Conservation (phyloP, 2,888 invertebrate species). For the Antheraea assamensis region DNA sequence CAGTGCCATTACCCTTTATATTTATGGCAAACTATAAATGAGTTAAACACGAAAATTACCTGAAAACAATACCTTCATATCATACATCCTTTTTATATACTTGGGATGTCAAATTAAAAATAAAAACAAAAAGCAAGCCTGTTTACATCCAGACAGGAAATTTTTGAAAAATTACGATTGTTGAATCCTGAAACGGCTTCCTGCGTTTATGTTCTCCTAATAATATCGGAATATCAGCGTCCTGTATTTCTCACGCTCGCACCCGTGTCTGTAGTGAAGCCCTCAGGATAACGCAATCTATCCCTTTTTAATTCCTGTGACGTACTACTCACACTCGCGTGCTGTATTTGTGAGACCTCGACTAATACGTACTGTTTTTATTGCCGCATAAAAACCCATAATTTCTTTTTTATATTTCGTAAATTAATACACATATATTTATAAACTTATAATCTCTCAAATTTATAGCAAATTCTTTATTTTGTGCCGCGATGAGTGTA, state of each 20-base stretch:
- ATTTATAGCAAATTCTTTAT: too few species aligned
- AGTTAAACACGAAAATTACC: too few species aligned
- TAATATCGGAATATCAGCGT: slow-evolving; percentile 66
- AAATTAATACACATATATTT: too few species aligned
- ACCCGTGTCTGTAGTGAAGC: slow-evolving; percentile 49
- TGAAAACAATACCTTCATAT: too few species aligned
- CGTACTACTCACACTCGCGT: slow-evolving; percentile 50
- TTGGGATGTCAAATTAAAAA: background rate
- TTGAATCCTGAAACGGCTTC: slow-evolving; percentile 29
- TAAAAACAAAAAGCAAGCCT: background rate
- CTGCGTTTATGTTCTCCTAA: slow-evolving; percentile 58
- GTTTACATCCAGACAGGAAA: background rate
- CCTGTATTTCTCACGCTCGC: slow-evolving; percentile 80
- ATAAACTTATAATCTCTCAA: too few species aligned
- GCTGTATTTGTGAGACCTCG: slow-evolving; percentile 45
- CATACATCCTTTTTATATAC: background rate
- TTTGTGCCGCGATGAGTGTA: background rate
- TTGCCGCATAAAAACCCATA: background rate
- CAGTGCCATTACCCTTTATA: too few species aligned
- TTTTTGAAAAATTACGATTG: background rate
- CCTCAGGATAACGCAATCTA: slow-evolving; percentile 36
- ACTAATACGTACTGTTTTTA: background rate
- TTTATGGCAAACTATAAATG: too few species aligned
- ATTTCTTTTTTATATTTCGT: background rate
- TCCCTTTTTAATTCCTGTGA: slow-evolving; percentile 64